phyloP scores from a whole-genome alignment of 2,797 vertebrate species.

The Orestias chungarensis region DNA sequence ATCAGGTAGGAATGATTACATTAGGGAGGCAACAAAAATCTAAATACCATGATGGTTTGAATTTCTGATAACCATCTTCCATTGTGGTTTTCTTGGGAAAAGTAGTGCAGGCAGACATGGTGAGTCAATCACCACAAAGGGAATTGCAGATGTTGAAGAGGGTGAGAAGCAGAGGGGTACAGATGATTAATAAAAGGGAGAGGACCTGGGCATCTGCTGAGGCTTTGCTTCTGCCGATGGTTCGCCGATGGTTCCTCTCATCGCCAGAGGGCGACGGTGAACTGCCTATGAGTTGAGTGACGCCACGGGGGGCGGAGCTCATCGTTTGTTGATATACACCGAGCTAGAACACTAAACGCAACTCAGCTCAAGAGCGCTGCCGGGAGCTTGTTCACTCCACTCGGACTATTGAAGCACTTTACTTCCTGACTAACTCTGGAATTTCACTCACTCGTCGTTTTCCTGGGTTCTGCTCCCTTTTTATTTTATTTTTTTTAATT shows the following conservation, averaged over 20 bases:
- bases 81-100: too few species aligned
- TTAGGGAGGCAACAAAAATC: too few species aligned
- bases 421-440: background rate
- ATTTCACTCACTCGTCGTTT: background rate
- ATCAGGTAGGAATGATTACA: too few species aligned
- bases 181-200: too few species aligned
- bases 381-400: conserved; percentile 33
- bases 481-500: background rate
- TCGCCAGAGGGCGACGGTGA: conserved; percentile 30
- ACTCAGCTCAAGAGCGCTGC: conserved; percentile 30
- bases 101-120: too few species aligned
- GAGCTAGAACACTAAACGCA: too few species aligned
- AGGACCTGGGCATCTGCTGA: background rate
- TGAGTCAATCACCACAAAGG: too few species aligned
- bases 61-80: too few species aligned
- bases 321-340: too few species aligned
- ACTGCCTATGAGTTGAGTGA: background rate
- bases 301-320: background rate
- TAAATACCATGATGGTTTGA: too few species aligned
- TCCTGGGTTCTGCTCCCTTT: background rate
- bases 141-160: too few species aligned
- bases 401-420: conserved; percentile 27
- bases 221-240: background rate
- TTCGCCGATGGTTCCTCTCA: background rate
- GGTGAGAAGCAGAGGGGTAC: too few species aligned